Conservation (phyloP, 2,888 invertebrate species). For the Acanthacorydalis orientalis region DNA sequence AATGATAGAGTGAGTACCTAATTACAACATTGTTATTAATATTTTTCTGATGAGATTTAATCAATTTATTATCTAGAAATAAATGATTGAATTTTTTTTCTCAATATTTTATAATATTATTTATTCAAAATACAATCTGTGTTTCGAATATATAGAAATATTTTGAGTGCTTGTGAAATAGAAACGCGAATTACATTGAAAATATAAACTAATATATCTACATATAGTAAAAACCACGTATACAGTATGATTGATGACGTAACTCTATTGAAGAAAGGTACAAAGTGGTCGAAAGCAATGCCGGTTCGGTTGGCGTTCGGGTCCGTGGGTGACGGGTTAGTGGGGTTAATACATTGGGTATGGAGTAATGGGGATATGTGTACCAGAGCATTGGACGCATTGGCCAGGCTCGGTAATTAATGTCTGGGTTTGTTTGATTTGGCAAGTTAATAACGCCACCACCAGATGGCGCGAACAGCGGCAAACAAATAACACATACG, state of each 20-base stretch:
- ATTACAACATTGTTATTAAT: no score
- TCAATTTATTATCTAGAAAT: no score
- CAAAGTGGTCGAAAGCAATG: neutral
- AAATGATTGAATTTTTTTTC: no score
- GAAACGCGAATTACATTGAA: no score
- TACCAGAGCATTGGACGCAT: conserved; percentile 1
- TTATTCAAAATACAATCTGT: no score
- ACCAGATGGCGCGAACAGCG: conserved; percentile 26
- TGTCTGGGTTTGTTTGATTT: conserved; percentile 32
- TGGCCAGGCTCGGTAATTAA: conserved; percentile 23
- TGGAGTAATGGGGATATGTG: neutral
- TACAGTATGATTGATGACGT: neutral
- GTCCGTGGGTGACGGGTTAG: neutral
- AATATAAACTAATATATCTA: no score
- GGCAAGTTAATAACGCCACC: conserved; percentile 32
- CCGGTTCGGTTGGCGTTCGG: neutral
- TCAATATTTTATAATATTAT: no score
- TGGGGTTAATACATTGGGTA: neutral
- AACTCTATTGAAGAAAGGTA: conserved; percentile 1
- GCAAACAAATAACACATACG: conserved; percentile 31
- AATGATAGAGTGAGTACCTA: no score
- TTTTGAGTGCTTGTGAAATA: no score
- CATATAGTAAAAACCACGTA: no score
- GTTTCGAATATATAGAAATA: no score
- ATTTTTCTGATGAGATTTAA: no score